Percentiles rank a stretch among this genome's conserved stretches.
These are phyloP conservation scores for Battus philenor DNA, from an alignment of 1,140 invertebrate species.

Conservation along the genomic window DNA sequence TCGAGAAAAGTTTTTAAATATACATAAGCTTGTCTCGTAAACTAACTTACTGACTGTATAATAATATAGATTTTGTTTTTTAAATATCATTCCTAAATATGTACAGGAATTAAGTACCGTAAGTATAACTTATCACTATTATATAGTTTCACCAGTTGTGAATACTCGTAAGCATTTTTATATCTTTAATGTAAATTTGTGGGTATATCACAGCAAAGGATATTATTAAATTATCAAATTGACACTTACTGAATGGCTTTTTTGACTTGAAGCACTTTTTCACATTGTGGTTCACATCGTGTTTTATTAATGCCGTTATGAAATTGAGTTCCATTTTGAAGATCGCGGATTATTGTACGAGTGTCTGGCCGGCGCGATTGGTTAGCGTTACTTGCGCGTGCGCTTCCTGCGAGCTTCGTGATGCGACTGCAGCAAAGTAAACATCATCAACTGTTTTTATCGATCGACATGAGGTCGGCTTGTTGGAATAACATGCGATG, in stretches of 20 bases:
- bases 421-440: constrained; percentile 49
- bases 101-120: too few species aligned
- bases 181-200: too few species aligned
- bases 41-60: too few species aligned
- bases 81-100: too few species aligned
- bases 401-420: constrained; percentile 24
- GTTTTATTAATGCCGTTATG: constrained; percentile 63
- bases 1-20: too few species aligned
- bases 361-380: constrained; percentile 9
- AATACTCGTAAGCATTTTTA: too few species aligned
- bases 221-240: too few species aligned
- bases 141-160: too few species aligned
- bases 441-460: constrained; percentile 50
- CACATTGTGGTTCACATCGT: constrained; percentile 72
- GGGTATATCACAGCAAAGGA: too few species aligned
- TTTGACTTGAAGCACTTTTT: constrained; percentile 69
- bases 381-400: constrained; percentile 16
- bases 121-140: too few species aligned
- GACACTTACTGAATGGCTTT: constrained; percentile 66
- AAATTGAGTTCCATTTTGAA: constrained; percentile 63
- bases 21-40: too few species aligned
- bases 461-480: constrained; percentile 30
- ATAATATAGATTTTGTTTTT: too few species aligned
- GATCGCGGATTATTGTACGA: constrained; percentile 21
- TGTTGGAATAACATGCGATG: constrained; percentile 30